A percentile compares a stretch with the other conserved stretches of the same genome.
Evolutionary conservation across 64 coral and sea anemone species (phyloP).

Genomic region (Pocillopora verrucosa): DNA sequence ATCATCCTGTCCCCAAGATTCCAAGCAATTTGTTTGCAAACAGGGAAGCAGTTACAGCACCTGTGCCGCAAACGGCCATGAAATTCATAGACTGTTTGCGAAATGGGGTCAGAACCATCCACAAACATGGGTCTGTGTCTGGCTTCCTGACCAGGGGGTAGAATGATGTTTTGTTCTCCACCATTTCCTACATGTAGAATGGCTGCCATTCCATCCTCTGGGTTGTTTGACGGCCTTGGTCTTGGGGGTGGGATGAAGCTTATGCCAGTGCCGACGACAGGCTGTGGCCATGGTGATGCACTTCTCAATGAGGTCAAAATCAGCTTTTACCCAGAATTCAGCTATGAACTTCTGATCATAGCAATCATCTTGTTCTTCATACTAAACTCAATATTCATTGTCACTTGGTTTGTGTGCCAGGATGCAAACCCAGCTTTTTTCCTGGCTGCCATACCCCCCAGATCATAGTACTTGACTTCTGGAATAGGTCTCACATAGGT

Average conservation of each 20-base stretch:
- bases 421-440: not conserved
- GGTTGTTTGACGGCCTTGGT: slow-evolving; percentile 5
- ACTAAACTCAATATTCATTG: not conserved
- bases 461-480: no score
- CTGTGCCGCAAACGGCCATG: not conserved
- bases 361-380: not conserved
- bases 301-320: slow-evolving; percentile 10
- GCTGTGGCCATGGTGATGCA: slow-evolving; percentile 40
- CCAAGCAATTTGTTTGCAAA: not conserved
- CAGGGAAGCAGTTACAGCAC: not conserved
- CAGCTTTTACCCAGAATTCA: not conserved
- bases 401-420: not conserved
- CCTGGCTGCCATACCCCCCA: not conserved
- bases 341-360: not conserved
- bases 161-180: not conserved
- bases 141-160: not conserved
- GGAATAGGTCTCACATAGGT: no score
- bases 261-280: not conserved
- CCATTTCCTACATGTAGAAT: no score
- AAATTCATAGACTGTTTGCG: not conserved
- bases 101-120: not conserved
- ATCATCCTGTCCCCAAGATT: not conserved
- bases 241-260: not conserved
- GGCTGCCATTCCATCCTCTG: not conserved
- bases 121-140: not conserved